phyloP scores from a whole-genome alignment of 2,888 invertebrate species.

The Cephus pulcher region DNA sequence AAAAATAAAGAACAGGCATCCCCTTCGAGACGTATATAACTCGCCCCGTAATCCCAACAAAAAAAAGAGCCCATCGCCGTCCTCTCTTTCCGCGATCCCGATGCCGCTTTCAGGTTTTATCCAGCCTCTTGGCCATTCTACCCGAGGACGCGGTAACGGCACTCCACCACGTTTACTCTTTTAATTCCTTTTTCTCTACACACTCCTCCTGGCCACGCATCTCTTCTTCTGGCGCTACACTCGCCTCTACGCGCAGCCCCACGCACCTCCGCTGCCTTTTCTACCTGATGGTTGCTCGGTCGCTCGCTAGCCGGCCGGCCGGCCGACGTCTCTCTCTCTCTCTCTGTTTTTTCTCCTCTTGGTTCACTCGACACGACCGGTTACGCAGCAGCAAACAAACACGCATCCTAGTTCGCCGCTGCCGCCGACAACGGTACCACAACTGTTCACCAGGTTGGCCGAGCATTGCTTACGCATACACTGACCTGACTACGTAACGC shows the following conservation, averaged over 20 bases:
- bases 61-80: not conserved
- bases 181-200: not conserved
- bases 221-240: constrained; percentile 8
- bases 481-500: not conserved
- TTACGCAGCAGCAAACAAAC: not conserved
- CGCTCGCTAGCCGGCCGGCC: not conserved
- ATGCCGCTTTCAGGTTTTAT: constrained; percentile 34
- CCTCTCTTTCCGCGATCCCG: constrained; percentile 17
- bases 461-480: not conserved
- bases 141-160: constrained; percentile 22
- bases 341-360: not conserved
- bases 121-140: constrained; percentile 19
- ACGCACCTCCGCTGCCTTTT: not conserved
- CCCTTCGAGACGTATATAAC: not conserved
- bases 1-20: not conserved
- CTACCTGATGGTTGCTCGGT: not conserved
- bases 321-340: not conserved
- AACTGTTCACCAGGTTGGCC: not conserved
- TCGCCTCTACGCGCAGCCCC: not conserved
- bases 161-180: constrained; percentile 11
- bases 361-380: not conserved
- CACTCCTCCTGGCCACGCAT: not conserved
- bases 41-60: not conserved
- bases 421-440: not conserved
- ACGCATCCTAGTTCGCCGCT: not conserved